Base-by-base conservation (phyloP, 2,797 vertebrate genomes). In the Alosa sapidissima region DNA sequence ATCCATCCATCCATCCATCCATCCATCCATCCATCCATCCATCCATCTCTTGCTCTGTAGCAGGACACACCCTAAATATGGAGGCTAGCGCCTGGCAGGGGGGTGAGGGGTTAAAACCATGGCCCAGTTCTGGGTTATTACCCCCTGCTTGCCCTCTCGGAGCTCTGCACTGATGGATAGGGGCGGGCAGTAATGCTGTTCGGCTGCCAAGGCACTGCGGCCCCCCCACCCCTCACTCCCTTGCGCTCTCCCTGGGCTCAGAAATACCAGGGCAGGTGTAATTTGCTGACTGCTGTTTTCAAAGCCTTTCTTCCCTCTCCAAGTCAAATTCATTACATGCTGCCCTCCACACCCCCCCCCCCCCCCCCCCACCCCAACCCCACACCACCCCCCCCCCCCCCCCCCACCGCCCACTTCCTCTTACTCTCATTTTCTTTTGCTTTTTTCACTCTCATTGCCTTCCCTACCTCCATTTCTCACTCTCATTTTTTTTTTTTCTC, bases 241-340 rank as follows among this genome's bases (percentile, higher is more conserved):
- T 68, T 9, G 3, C 62, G 33, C 81, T 55, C 81, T 84, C 82
- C 85, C 78, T 49, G 28, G 2, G 68, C 33, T 75, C 68, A 75
- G 49, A 82, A 83, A 81, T 58, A 83, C 68, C 85, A 87, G 48
- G 84, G 48, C 58, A 85, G 84, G 83, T 82, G 85, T 68, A 78
- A 85, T 85, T 84, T 87, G 86, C 84, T 84, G 83, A 86, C 84
- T 86, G 81, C 88, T 62, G 51, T 83, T 86, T 83, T 86, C 82
- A 86, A 82, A 87, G 78, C 24, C 75, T 83, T 62, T 81, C 82
- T 84, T 86, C 78, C 49, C 83, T 82, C 81, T 84, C 85, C 55
- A 52, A 87, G 55, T 81, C 83, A 85, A 81, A 85, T 85, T 86
- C 84, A 87, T 87, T 86, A 85, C 84, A 85, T 24, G 28, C 48